Evolutionary conservation across 1,140 invertebrate genomes (phyloP).

Genomic region (Elysia chlorotica): DNA sequence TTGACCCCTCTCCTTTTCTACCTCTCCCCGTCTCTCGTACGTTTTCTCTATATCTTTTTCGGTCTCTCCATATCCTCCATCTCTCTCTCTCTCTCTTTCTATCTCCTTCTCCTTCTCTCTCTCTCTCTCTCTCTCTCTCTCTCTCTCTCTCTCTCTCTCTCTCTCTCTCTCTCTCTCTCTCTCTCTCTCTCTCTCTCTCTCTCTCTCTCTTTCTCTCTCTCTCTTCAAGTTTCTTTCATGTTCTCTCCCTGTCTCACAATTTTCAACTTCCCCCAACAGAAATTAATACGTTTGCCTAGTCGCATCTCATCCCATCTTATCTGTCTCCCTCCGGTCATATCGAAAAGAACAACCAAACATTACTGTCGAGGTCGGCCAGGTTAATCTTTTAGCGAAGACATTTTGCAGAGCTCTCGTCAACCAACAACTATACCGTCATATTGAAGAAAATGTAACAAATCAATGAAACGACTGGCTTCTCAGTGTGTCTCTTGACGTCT

Average conservation of each 20-base stretch:
- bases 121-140: conserved; percentile 1
- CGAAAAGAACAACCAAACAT: conserved; percentile 3
- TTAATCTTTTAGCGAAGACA: too few species aligned
- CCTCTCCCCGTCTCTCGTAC: not conserved
- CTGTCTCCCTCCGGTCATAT: too few species aligned
- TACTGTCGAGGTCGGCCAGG: too few species aligned
- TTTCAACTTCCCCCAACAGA: not conserved
- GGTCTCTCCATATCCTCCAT: not conserved
- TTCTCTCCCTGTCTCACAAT: not conserved
- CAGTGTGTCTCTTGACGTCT: too few species aligned
- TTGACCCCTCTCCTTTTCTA: not conserved
- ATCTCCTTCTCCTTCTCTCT: not conserved
- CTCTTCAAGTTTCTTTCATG: too few species aligned
- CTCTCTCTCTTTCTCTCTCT: not conserved
- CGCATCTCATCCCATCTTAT: not conserved
- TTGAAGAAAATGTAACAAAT: too few species aligned
- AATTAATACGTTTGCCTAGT: not conserved
- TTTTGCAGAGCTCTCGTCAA: too few species aligned
- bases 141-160: conserved; percentile 11
- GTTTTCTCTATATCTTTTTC: not conserved
- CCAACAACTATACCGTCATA: too few species aligned
- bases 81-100: not conserved
- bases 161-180: conserved; percentile 11
- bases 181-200: conserved; percentile 7
- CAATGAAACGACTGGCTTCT: too few species aligned